phyloP scores from a whole-genome alignment of 2,113 vertebrate species.

The Lagopus leucura region DNA sequence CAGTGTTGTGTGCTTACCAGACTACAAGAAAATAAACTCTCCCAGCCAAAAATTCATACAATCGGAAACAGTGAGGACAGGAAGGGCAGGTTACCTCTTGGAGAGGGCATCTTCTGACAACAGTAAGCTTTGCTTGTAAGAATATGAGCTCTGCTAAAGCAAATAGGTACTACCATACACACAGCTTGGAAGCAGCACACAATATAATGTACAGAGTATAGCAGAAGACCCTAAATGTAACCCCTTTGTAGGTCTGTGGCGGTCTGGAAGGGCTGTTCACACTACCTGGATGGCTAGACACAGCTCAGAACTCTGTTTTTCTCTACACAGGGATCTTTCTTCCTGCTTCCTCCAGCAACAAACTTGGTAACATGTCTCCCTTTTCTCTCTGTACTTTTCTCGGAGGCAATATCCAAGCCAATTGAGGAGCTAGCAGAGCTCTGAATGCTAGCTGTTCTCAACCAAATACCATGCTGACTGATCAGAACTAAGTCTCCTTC shows the following conservation, averaged over 20 bases:
- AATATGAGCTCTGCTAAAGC: neutral
- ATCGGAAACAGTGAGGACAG: neutral
- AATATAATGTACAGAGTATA: neutral
- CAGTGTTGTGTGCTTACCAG: neutral
- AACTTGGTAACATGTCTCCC: neutral
- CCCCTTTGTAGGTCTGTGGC: rapidly evolving
- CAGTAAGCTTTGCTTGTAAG: neutral
- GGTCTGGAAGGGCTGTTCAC: neutral
- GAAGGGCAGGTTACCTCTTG: neutral
- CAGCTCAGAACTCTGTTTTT: neutral
- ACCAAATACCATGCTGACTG: neutral
- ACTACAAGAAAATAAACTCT: neutral
- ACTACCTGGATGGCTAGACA: neutral
- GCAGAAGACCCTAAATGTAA: neutral
- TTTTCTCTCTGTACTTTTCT: too few species aligned
- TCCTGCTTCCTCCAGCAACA: neutral
- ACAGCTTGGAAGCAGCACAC: neutral
- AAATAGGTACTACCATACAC: neutral
- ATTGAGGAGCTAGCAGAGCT: neutral
- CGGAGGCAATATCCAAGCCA: neutral
- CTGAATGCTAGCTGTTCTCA: neutral
- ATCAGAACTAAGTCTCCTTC: neutral
- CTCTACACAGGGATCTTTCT: neutral
- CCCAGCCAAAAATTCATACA: neutral
- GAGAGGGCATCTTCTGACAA: neutral